Conservation (phyloP, 2,113 vertebrate species). For the Chinchilla lanigera region DNA sequence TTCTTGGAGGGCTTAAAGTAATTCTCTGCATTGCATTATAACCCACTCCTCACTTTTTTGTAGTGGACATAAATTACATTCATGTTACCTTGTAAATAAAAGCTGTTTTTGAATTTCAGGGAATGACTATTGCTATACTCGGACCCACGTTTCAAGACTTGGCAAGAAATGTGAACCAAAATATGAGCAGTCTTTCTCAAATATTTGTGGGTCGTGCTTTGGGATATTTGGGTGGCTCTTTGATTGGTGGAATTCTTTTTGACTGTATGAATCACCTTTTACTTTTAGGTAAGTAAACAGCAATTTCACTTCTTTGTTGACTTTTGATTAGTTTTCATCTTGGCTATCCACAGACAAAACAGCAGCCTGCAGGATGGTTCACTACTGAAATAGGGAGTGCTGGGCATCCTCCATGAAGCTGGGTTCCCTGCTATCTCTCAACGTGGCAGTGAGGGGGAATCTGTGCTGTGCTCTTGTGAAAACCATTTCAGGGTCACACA, state of each 20-base stretch:
- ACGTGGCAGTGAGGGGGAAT: neutral
- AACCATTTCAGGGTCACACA: neutral
- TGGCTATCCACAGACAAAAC: neutral
- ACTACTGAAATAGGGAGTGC: neutral
- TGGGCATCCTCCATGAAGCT: neutral
- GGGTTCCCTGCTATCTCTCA: neutral
- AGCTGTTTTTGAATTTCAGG: conserved; percentile 85
- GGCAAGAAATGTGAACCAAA: conserved; percentile 91
- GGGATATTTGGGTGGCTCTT: conserved; percentile 93
- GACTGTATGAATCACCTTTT: conserved; percentile 91
- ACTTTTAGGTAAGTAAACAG: conserved; percentile 90
- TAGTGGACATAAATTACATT: neutral
- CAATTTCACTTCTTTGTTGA: neutral
- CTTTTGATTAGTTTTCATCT: neutral
- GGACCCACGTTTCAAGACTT: conserved; percentile 95
- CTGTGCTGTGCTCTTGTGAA: neutral
- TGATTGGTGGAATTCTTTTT: conserved; percentile 92
- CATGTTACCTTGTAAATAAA: conserved; percentile 37
- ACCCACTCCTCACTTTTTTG: neutral
- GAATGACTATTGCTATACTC: conserved; percentile 93
- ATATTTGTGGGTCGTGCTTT: conserved; percentile 93
- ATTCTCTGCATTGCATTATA: neutral
- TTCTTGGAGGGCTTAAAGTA: neutral
- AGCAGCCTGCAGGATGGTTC: neutral
- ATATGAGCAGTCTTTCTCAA: conserved; percentile 94